Evolutionary conservation across 2,113 vertebrate species (phyloP).

Genomic region (Muntiacus muntjak): DNA sequence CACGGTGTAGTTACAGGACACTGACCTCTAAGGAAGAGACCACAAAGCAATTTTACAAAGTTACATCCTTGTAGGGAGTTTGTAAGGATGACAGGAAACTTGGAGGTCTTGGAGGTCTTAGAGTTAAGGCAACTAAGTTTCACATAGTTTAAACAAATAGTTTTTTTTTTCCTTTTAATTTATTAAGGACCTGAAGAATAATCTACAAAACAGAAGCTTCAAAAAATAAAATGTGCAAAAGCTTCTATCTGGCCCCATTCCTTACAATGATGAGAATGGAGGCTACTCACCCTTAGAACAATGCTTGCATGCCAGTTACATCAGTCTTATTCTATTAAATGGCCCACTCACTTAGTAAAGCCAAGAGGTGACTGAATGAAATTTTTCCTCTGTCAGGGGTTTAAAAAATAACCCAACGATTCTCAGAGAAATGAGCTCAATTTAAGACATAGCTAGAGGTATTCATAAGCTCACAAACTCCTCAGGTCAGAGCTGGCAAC

Average conservation of each 20-base stretch:
- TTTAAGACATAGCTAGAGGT: not conserved
- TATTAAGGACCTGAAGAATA: not conserved
- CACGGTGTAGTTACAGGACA: not conserved
- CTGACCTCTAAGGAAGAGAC: not conserved
- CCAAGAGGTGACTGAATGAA: not conserved
- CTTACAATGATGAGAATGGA: not conserved
- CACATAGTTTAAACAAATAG: not conserved
- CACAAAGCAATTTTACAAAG: not conserved
- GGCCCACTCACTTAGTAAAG: not conserved
- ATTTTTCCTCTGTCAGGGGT: not conserved
- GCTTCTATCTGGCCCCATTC: not conserved
- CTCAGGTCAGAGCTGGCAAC: not conserved
- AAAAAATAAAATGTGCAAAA: not conserved
- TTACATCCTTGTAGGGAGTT: not conserved
- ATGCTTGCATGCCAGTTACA: not conserved
- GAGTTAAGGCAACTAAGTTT: not conserved
- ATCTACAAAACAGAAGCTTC: not conserved
- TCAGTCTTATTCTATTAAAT: not conserved
- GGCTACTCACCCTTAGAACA: not conserved
- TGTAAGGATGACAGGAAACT: not conserved
- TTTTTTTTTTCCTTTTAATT: not conserved
- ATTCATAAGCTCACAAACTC: not conserved
- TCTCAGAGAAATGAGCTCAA: conserved; percentile 1
- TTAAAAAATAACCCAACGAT: not conserved
- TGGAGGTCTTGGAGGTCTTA: not conserved